phyloP scores from a whole-genome alignment of 2,888 invertebrate genomes.

The Thyatira batis region DNA sequence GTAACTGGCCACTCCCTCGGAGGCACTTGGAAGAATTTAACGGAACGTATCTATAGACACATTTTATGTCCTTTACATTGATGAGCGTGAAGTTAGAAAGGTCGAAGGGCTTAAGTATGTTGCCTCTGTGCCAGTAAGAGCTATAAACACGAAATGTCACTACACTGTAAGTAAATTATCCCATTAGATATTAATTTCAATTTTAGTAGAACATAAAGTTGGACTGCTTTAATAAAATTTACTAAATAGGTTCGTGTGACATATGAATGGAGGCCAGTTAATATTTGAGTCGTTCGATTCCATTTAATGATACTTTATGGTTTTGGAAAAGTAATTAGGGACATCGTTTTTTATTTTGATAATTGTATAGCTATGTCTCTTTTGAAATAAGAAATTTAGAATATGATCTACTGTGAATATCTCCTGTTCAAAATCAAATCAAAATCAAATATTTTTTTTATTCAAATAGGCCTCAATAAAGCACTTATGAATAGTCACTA shows the following conservation, averaged over 20 bases:
- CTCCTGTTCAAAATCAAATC: too few relatives aligned
- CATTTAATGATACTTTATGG: slow-evolving; percentile 1
- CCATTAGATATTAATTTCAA: slow-evolving; percentile 9
- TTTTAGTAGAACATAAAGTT: slow-evolving; percentile 1
- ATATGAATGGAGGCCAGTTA: not conserved
- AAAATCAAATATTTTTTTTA: too few relatives aligned
- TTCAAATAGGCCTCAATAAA: too few relatives aligned
- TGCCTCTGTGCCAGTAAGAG: slow-evolving; percentile 8
- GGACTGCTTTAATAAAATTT: not conserved
- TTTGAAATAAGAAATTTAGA: not conserved
- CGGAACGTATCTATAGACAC: slow-evolving; percentile 58
- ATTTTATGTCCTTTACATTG: slow-evolving; percentile 72
- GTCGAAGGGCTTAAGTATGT: slow-evolving; percentile 37
- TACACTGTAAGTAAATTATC: slow-evolving; percentile 11
- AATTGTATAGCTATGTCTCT: not conserved
- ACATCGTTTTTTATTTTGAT: not conserved
- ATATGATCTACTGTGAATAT: too few relatives aligned
- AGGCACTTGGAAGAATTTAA: slow-evolving; percentile 49
- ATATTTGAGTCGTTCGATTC: not conserved
- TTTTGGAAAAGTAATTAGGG: not conserved
- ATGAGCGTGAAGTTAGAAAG: slow-evolving; percentile 58
- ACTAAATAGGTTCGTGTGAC: not conserved
- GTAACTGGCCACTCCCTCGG: slow-evolving; percentile 53
- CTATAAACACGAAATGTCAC: slow-evolving; percentile 1
- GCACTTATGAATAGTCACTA: too few relatives aligned